Conservation (phyloP, 2,797 vertebrate species). For the Halcyon badia region DNA sequence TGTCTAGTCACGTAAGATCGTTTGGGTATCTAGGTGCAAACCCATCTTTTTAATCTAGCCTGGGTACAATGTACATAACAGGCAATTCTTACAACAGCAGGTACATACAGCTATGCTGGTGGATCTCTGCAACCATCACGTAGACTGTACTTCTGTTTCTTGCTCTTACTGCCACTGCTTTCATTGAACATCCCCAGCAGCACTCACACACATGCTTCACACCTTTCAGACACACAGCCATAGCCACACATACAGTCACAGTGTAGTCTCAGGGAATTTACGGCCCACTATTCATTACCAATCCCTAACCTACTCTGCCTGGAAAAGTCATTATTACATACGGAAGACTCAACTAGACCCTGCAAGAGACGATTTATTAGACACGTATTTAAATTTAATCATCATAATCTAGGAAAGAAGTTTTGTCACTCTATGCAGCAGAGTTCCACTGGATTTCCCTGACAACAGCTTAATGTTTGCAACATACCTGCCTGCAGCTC, state of each 20-base stretch:
- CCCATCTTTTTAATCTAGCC: not conserved
- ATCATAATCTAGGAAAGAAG: not conserved
- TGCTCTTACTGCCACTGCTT: not conserved
- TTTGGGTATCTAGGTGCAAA: not conserved
- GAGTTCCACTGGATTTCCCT: not conserved
- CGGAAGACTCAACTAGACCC: not conserved
- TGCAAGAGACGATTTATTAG: constrained; percentile 9
- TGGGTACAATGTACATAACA: not conserved
- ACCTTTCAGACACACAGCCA: not conserved
- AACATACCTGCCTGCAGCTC: not conserved
- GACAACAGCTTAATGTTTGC: not conserved
- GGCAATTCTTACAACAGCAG: not conserved
- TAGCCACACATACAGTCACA: not conserved
- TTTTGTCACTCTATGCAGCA: not conserved
- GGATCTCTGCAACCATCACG: not conserved
- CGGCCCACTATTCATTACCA: not conserved
- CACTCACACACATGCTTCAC: not conserved
- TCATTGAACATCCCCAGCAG: not conserved
- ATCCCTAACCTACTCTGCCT: not conserved
- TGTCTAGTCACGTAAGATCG: not conserved
- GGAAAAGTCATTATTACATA: constrained; percentile 7
- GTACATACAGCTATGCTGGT: fast-evolving
- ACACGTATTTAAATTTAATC: not conserved
- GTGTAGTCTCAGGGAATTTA: not conserved
- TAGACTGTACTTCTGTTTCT: not conserved